Percentiles rank a stretch among this genome's conserved stretches.
These are phyloP conservation scores for Pelecanus crispus DNA, from an alignment of 2,113 vertebrate genomes.

Conservation along the genomic window DNA sequence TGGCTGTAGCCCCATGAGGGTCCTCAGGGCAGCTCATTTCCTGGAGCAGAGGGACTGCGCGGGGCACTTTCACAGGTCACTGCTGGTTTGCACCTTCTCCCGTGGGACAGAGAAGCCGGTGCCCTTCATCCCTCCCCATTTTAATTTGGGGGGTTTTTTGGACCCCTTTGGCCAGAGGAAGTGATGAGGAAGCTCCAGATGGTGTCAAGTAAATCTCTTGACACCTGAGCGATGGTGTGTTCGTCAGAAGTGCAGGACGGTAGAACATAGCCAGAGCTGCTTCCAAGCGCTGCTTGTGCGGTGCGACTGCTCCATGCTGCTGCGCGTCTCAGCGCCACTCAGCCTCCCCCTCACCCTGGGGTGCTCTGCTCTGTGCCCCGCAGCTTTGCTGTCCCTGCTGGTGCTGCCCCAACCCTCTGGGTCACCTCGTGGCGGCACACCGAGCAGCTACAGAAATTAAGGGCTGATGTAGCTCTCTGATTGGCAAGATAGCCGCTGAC, in stretches of 20 bases:
- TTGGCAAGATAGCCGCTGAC: not conserved
- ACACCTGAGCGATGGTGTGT: not conserved
- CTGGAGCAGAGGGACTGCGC: not conserved
- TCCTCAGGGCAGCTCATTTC: not conserved
- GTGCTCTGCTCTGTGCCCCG: not conserved
- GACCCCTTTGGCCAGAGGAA: not conserved
- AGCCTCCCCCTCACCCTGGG: not conserved
- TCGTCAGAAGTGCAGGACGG: not conserved
- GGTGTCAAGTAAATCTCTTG: not conserved
- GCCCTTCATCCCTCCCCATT: not conserved
- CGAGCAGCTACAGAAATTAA: not conserved
- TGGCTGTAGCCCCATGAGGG: not conserved
- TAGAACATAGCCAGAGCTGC: not conserved
- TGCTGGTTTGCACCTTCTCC: not conserved
- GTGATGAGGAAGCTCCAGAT: not conserved
- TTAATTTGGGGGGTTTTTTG: not conserved
- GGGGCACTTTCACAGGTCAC: not conserved
- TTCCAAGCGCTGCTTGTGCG: not conserved
- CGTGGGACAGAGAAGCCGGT: not conserved
- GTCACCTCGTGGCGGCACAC: rapidly evolving
- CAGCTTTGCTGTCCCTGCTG: rapidly evolving
- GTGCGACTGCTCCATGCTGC: not conserved
- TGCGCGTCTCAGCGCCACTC: not conserved
- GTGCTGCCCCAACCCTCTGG: not conserved
- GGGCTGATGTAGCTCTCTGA: not conserved